These are phyloP conservation scores for Bombyx mandarina DNA, from an alignment of 1,140 invertebrate species.

Conservation along the genomic window DNA sequence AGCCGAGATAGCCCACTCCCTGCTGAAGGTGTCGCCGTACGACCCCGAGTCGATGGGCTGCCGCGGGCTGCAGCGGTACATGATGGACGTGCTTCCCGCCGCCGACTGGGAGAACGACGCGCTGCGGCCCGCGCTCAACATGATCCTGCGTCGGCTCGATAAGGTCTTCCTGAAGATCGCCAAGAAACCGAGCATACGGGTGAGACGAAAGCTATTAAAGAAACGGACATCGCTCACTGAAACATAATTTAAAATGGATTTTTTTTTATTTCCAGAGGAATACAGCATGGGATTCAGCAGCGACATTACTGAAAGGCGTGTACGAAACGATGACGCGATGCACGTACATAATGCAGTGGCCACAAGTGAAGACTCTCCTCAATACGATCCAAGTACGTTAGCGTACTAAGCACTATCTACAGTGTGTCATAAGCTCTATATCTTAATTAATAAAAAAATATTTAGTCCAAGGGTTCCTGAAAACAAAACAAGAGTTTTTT, in stretches of 20 bases:
- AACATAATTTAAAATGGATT: background rate
- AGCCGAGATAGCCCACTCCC: conserved; percentile 95
- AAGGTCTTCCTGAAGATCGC: conserved; percentile 98
- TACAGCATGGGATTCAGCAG: conserved; percentile 96
- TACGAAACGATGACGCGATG: conserved; percentile 94
- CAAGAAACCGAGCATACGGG: conserved; percentile 92
- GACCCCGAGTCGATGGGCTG: conserved; percentile 97
- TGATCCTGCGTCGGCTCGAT: conserved; percentile 93
- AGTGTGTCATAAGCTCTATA: background rate
- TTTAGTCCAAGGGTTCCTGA: too few species aligned
- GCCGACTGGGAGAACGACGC: conserved; percentile 98
- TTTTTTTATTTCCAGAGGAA: conserved; percentile 76
- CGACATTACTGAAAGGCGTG: conserved; percentile 92
- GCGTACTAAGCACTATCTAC: conserved; percentile 15
- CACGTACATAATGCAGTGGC: conserved; percentile 96
- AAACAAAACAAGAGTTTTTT: too few species aligned
- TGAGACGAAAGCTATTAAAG: conserved; percentile 37
- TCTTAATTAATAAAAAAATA: too few species aligned
- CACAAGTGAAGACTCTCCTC: conserved; percentile 92
- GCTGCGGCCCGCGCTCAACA: conserved; percentile 91
- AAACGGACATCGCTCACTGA: too few species aligned
- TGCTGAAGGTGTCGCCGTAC: conserved; percentile 97
- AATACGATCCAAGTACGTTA: conserved; percentile 81
- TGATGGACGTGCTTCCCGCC: conserved; percentile 93
- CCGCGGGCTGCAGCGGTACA: conserved; percentile 91